A percentile compares a stretch with the other conserved stretches of the same genome.
phyloP scores from a whole-genome alignment of 2,113 vertebrate species.

The Cyprinodon variegatus region DNA sequence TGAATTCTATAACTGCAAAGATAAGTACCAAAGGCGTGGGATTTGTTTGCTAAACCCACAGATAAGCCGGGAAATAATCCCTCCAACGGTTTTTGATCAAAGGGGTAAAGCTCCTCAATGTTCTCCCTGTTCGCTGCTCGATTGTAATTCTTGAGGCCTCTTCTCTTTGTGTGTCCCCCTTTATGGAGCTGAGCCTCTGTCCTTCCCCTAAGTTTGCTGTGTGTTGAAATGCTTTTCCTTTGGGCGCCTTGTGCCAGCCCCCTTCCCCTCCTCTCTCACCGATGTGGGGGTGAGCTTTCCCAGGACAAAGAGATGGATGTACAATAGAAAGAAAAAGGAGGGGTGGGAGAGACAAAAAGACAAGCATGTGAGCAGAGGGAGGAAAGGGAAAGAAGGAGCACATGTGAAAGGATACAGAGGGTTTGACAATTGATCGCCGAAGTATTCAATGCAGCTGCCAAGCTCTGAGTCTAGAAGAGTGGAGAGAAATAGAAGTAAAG shows the following conservation, averaged over 20 bases:
- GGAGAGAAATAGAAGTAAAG: conserved; percentile 18
- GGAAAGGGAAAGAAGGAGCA: conserved; percentile 51
- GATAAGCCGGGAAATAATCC: conserved; percentile 54
- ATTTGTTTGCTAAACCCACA: conserved; percentile 41
- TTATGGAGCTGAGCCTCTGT: conserved; percentile 48
- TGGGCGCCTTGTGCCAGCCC: conserved; percentile 64
- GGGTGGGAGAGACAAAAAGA: conserved; percentile 69
- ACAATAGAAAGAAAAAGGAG: conserved; percentile 72
- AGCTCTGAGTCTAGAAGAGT: conserved; percentile 32
- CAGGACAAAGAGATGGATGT: conserved; percentile 81
- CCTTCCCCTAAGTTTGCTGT: conserved; percentile 65
- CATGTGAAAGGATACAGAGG: conserved; percentile 57
- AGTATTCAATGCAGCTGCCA: conserved; percentile 45
- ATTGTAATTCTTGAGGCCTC: conserved; percentile 59
- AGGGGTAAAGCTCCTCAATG: conserved; percentile 30
- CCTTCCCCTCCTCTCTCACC: conserved; percentile 62
- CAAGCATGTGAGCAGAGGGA: conserved; percentile 63
- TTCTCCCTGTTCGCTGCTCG: conserved; percentile 18
- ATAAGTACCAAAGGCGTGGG: conserved; percentile 34
- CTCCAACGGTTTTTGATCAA: conserved; percentile 46
- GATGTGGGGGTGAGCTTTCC: conserved; percentile 73
- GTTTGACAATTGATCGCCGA: conserved; percentile 70
- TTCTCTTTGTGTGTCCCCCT: conserved; percentile 38
- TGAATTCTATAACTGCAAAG: conserved; percentile 42
- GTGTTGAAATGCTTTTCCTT: conserved; percentile 70